Conservation (phyloP, 2,113 vertebrate genomes). For the Oreochromis spilurus region DNA sequence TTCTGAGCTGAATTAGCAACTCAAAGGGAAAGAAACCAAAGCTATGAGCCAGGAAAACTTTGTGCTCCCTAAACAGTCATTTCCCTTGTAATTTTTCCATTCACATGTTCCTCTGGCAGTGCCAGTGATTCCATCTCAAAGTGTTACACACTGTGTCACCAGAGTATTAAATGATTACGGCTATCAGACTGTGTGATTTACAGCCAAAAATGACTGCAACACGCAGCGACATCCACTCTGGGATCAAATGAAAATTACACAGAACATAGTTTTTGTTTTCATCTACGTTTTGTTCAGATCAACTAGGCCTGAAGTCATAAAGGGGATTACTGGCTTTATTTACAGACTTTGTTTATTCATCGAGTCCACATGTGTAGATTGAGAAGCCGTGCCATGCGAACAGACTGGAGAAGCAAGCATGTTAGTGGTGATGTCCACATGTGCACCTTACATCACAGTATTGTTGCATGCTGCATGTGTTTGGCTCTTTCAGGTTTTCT, state of each 20-base stretch:
- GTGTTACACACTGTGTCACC: not conserved
- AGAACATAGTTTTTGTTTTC: not conserved
- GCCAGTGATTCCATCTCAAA: not conserved
- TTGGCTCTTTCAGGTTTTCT: not conserved
- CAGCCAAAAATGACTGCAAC: not conserved
- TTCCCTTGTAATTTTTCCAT: not conserved
- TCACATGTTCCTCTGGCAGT: not conserved
- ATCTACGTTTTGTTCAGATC: not conserved
- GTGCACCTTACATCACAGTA: not conserved
- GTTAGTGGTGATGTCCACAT: not conserved
- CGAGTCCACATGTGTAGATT: not conserved
- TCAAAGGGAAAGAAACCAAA: not conserved
- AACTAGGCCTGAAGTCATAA: not conserved
- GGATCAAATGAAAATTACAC: not conserved
- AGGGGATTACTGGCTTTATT: not conserved
- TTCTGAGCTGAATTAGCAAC: not conserved
- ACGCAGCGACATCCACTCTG: rapidly evolving
- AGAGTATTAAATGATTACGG: not conserved
- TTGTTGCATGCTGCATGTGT: not conserved
- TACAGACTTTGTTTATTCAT: not conserved
- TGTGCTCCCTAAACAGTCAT: not conserved
- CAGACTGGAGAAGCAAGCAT: not conserved
- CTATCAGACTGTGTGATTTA: not conserved
- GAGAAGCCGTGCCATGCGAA: not conserved
- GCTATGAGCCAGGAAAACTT: not conserved